Percentiles rank a stretch among this genome's conserved stretches.
Evolutionary conservation across 2,113 vertebrate genomes (phyloP).

Genomic region (Corythoichthys haematopterus): DNA sequence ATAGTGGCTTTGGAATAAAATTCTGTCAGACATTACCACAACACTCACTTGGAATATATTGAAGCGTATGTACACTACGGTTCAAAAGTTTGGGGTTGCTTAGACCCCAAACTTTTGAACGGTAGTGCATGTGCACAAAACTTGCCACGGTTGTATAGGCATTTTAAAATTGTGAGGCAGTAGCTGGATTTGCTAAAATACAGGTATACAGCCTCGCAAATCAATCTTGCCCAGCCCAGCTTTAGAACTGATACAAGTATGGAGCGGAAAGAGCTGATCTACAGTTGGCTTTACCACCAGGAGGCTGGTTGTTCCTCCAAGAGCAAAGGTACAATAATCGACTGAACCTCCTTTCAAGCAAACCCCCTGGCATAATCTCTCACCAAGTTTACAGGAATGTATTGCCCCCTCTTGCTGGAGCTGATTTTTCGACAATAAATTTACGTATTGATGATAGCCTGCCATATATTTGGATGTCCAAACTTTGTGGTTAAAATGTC

Average conservation of each 20-base stretch:
- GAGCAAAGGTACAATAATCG: not conserved
- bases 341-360: slow-evolving; percentile 2
- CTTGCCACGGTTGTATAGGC: not conserved
- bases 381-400: not conserved
- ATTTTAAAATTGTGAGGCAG: not conserved
- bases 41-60: too few relatives aligned
- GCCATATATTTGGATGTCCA: not conserved
- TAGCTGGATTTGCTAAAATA: not conserved
- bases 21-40: not conserved
- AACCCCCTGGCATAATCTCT: not conserved
- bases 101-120: too few relatives aligned
- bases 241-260: not conserved
- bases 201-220: not conserved
- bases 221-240: not conserved
- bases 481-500: not conserved
- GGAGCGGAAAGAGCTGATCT: not conserved
- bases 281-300: not conserved
- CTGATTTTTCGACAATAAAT: not conserved
- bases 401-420: not conserved
- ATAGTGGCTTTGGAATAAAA: not conserved
- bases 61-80: too few relatives aligned
- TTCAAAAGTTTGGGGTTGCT: too few relatives aligned
- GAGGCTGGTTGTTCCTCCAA: not conserved
- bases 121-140: not conserved
- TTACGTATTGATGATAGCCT: not conserved